phyloP scores from a whole-genome alignment of 2,113 vertebrate genomes.

The Motacilla tschutschensis region DNA sequence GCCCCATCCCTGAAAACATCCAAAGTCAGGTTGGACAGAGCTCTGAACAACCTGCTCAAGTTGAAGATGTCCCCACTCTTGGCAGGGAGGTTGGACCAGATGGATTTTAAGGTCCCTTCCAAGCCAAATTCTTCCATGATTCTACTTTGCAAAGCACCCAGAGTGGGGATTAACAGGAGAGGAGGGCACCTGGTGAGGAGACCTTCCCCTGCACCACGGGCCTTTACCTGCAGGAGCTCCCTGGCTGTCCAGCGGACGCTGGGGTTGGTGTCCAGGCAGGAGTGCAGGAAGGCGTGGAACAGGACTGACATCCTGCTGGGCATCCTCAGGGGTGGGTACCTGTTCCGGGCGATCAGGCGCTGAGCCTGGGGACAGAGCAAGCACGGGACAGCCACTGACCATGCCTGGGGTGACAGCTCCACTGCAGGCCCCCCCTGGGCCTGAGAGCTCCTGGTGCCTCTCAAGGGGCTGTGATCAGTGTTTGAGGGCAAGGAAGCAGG shows the following conservation, averaged over 20 bases:
- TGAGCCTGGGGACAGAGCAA: conserved; percentile 77
- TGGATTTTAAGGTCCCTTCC: background rate
- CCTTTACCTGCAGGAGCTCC: conserved; percentile 89
- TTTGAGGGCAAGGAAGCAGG: background rate
- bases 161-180: background rate
- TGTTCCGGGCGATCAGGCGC: conserved; percentile 85
- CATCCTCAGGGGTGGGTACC: background rate
- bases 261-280: conserved; percentile 77
- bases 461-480: background rate
- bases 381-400: background rate
- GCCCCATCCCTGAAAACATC: background rate
- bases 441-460: background rate
- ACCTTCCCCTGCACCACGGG: background rate
- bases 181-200: too few species aligned
- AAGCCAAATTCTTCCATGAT: background rate
- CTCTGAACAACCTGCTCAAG: background rate
- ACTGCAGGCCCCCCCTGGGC: background rate
- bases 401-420: background rate
- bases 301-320: conserved; percentile 76
- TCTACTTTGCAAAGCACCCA: background rate
- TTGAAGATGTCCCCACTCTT: background rate
- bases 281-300: conserved; percentile 94
- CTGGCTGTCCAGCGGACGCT: conserved; percentile 79
- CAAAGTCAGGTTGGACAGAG: fast-evolving
- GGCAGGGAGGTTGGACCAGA: background rate